Base-by-base conservation (phyloP, 2,797 vertebrate genomes). In the Cryptoprocta ferox region DNA sequence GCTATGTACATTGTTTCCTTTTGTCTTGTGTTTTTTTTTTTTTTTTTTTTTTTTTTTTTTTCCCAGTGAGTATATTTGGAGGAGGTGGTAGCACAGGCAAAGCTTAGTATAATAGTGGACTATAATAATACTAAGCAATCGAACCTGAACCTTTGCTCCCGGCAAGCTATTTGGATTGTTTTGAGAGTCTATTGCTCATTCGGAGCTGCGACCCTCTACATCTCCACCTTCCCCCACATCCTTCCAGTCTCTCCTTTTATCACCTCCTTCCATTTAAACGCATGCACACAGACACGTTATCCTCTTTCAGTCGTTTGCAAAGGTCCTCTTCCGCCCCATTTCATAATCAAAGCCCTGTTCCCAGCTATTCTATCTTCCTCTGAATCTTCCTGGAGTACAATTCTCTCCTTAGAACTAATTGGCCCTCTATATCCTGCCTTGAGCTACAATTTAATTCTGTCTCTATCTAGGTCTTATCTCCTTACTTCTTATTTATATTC, bases 371-470 rank as follows among this genome's bases (percentile, higher is more conserved):
- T 59, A 28, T 78, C 24, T 85, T 88, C 32, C 19, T 39, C 16
- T 48, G 21, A 65, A 66, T 2, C 30, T 15, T 68, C 12, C 5
- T 42, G 0, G 8, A 76, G 6, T 48, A 35, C 3, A 35, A 28
- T 70, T 81, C 12, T 85, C 30, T 39, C 24, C 19, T 56, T 39
- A 50, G 73, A 42, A 59, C 28, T 73, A 93, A 94, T 59, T 93
- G 73, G 12, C 11, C 30, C 50, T 81, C 19, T 18, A 6, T 79
- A 95, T 68, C 92, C 30, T 90, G 16, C 78, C 32, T 89, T 88
- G 35, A 73, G n/a, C 37, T 94, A 56, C 65, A 86, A 21, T 96
- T 93, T 76, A 35, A 78, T 71, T 42, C 26, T 78, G 6, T 79
- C 26, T 94, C 71, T 16, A 39, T 4, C 50, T 48, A 91, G 59